phyloP scores from a whole-genome alignment of 2,113 vertebrate genomes.

The Grus americana region DNA sequence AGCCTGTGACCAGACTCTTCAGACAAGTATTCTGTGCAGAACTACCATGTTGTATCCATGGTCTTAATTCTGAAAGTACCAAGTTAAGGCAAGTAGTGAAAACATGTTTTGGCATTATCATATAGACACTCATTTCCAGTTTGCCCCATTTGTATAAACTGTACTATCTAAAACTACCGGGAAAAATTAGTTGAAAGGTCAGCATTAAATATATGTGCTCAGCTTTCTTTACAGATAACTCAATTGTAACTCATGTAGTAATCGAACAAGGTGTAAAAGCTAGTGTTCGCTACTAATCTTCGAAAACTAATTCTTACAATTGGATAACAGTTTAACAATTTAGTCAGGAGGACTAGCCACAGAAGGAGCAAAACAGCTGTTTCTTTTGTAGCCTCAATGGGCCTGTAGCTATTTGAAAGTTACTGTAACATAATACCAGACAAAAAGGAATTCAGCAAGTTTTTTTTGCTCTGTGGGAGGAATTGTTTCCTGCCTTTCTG shows the following conservation, averaged over 20 bases:
- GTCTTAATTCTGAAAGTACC: neutral
- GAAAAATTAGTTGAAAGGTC: neutral
- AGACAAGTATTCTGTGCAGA: neutral
- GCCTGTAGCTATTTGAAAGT: conserved; percentile 45
- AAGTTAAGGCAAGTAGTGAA: neutral
- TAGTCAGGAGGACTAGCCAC: neutral
- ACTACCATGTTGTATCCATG: rapidly evolving
- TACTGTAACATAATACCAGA: conserved; percentile 76
- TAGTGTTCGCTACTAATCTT: neutral
- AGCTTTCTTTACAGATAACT: neutral
- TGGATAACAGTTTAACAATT: neutral
- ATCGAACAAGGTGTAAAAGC: neutral
- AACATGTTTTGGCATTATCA: neutral
- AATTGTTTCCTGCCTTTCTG: conserved; percentile 75
- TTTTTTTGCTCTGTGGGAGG: conserved; percentile 69
- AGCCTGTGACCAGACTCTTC: neutral
- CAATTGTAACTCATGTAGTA: neutral
- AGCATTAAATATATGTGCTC: neutral
- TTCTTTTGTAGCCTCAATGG: conserved; percentile 29
- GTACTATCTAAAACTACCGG: neutral
- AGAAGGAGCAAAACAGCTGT: conserved; percentile 35
- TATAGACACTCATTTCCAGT: neutral
- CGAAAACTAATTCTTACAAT: neutral
- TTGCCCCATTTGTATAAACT: neutral
- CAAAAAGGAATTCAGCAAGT: conserved; percentile 70